Evolutionary conservation across 1,140 invertebrate genomes (phyloP).

Genomic region (Brachionus asplanchnoidis): DNA sequence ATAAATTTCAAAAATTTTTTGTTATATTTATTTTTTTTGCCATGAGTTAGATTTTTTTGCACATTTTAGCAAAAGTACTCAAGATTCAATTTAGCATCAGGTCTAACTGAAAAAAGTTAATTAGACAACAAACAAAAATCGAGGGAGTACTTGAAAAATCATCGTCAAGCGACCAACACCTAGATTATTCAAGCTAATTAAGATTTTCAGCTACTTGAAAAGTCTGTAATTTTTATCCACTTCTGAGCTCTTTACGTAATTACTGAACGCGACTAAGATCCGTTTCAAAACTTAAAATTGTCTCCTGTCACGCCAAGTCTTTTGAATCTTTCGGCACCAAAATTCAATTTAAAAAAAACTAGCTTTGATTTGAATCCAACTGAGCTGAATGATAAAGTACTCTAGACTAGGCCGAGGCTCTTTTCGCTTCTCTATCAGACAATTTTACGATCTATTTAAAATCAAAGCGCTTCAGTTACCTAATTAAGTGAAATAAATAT

Average conservation of each 20-base stretch:
- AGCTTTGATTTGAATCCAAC: background rate
- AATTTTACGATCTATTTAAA: background rate
- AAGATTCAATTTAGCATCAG: background rate
- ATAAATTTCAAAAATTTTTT: background rate
- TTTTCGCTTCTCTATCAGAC: background rate
- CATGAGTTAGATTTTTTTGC: background rate
- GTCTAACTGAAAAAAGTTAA: background rate
- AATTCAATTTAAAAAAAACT: background rate
- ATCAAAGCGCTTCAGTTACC: background rate
- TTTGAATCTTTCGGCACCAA: background rate
- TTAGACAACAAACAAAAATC: background rate
- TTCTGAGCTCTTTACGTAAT: background rate
- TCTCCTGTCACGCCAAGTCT: slow-evolving; percentile 17
- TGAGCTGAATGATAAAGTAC: background rate
- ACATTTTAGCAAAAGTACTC: background rate
- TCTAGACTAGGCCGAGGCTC: background rate
- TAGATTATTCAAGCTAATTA: slow-evolving; percentile 11
- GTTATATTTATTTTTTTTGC: no score
- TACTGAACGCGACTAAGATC: background rate
- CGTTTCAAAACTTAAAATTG: slow-evolving; percentile 5
- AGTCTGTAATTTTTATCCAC: slow-evolving; percentile 2
- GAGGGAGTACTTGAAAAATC: background rate
- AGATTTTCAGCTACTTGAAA: background rate
- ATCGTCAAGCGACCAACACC: background rate
- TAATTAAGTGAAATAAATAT: slow-evolving; percentile 17